phyloP scores from a whole-genome alignment of 30 jellyfish, hydroid and myxozoan genomes.

The Aurelia aurita region DNA sequence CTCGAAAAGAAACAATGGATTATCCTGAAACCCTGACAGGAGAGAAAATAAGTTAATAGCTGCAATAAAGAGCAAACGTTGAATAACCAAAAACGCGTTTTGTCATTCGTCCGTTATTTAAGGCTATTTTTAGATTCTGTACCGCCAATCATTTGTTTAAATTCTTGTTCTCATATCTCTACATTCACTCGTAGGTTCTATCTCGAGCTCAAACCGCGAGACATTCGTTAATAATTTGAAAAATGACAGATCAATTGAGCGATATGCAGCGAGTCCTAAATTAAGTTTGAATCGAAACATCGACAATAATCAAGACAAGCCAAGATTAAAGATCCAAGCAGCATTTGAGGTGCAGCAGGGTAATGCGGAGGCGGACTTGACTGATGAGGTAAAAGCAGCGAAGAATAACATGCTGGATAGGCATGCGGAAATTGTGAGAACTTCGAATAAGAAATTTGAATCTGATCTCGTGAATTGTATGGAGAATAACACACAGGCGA shows the following conservation, averaged over 20 bases:
- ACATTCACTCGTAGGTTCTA: conserved; percentile 30
- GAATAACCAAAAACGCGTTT: no score
- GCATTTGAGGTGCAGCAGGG: conserved; percentile 81
- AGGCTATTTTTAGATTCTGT: no score
- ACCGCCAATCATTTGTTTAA: no score
- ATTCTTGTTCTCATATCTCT: background rate
- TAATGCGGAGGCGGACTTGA: conserved; percentile 30
- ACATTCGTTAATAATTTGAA: conserved; percentile 46
- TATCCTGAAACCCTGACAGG: no score
- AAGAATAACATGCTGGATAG: conserved; percentile 72
- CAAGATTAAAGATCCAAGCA: conserved; percentile 77
- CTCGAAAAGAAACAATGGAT: no score
- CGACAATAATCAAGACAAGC: conserved; percentile 58
- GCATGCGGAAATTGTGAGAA: conserved; percentile 95
- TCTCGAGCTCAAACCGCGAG: conserved; percentile 53
- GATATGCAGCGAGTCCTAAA: conserved; percentile 64
- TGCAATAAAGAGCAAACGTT: no score
- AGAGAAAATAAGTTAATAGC: no score
- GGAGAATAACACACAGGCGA: conserved; percentile 91
- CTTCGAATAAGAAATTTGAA: conserved; percentile 91
- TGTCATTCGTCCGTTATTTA: no score
- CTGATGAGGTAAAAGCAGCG: conserved; percentile 41
- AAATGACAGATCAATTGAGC: conserved; percentile 51
- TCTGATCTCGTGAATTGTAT: conserved; percentile 82
- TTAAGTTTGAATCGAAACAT: conserved; percentile 42